phyloP scores from a whole-genome alignment of 2,797 vertebrate genomes.

The Bucorvus abyssinicus region DNA sequence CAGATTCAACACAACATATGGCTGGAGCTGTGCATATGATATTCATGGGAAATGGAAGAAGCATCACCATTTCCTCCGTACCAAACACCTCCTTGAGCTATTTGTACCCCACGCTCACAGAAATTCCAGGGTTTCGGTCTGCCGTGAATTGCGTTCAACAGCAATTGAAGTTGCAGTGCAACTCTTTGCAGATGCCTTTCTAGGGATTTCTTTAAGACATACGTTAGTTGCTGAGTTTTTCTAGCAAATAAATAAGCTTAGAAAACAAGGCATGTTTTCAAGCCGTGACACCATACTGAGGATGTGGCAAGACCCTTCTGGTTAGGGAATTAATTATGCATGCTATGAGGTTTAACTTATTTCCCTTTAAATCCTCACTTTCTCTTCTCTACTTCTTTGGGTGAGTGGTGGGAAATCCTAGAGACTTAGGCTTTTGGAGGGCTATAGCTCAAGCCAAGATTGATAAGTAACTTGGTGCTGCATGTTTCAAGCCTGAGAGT shows the following conservation, averaged over 20 bases:
- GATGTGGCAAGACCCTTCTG: conserved; percentile 42
- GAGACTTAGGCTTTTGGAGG: neutral
- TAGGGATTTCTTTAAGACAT: conserved; percentile 17
- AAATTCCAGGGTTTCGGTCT: conserved; percentile 55
- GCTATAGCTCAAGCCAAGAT: neutral
- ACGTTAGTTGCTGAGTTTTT: conserved; percentile 10
- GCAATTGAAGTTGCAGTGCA: conserved; percentile 52
- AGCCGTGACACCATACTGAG: conserved; percentile 25
- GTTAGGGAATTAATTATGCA: conserved; percentile 47
- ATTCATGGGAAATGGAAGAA: conserved; percentile 77
- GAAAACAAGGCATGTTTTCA: conserved; percentile 51
- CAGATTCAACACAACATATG: conserved; percentile 73
- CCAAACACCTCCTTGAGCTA: conserved; percentile 72
- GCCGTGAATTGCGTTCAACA: conserved; percentile 44
- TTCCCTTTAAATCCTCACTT: conserved; percentile 55
- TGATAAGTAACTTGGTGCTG: neutral
- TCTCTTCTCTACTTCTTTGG: conserved; percentile 20
- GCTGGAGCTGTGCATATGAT: conserved; percentile 73
- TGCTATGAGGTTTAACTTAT: conserved; percentile 53
- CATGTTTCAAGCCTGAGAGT: accelerated
- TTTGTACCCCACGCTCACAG: conserved; percentile 49
- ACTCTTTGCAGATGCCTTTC: conserved; percentile 63
- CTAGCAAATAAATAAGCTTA: conserved; percentile 37
- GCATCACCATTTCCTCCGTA: conserved; percentile 71
- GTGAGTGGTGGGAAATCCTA: conserved; percentile 6